Evolutionary conservation across 2,113 vertebrate species (phyloP).

Genomic region (Spilogale gracilis): DNA sequence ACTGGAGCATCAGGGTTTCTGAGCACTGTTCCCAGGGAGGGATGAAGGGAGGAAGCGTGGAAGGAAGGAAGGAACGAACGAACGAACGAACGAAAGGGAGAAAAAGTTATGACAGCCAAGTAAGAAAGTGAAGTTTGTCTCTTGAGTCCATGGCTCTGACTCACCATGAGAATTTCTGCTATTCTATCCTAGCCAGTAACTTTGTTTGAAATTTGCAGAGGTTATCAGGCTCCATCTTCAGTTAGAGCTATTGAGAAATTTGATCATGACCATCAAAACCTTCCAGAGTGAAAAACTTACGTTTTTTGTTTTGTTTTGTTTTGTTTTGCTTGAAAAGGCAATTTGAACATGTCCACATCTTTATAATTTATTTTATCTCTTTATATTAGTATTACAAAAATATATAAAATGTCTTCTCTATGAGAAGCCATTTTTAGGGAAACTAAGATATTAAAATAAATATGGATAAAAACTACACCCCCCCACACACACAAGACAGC

Average conservation of each 20-base stretch:
- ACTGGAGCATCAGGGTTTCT: neutral
- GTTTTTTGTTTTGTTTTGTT: too few species aligned
- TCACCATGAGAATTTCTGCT: neutral
- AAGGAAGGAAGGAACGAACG: neutral
- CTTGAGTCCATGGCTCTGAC: neutral
- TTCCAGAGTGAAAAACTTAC: neutral
- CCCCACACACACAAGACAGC: neutral
- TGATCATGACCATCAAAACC: neutral
- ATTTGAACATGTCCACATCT: neutral
- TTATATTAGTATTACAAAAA: neutral
- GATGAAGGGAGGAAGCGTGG: neutral
- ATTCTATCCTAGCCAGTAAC: neutral
- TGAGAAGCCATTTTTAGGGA: neutral
- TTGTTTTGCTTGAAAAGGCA: neutral
- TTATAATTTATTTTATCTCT: neutral
- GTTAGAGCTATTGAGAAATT: neutral
- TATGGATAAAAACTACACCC: neutral
- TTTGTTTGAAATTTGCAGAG: neutral
- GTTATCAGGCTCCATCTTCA: neutral
- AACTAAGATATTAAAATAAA: conserved; percentile 11
- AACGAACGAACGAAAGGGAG: neutral
- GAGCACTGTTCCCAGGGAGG: neutral
- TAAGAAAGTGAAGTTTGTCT: neutral
- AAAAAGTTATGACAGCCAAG: neutral
- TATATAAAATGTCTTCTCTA: neutral